Percentiles rank a stretch among this genome's conserved stretches.
These are phyloP conservation scores for Scaeva pyrastri DNA, from an alignment of 2,888 invertebrate genomes.

Conservation along the genomic window DNA sequence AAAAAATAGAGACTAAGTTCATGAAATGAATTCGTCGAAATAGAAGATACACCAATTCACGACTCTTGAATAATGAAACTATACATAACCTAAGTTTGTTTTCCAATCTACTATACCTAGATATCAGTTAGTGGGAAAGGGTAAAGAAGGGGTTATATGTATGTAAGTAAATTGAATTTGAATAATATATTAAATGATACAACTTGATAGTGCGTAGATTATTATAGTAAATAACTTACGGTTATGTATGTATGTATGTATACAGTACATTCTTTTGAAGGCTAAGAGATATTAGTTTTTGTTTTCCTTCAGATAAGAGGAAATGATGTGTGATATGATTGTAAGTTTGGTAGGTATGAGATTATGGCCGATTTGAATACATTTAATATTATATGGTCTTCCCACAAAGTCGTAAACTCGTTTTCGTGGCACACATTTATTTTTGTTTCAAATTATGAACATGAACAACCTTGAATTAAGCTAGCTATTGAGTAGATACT, in stretches of 20 bases:
- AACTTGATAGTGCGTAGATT: slow-evolving; percentile 17
- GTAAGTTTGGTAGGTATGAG: neutral
- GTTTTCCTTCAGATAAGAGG: neutral
- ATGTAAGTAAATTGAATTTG: slow-evolving; percentile 20
- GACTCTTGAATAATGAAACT: slow-evolving; percentile 1
- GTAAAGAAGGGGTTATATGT: neutral
- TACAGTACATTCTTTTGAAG: slow-evolving; percentile 11
- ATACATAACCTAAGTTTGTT: slow-evolving; percentile 18
- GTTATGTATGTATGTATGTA: neutral
- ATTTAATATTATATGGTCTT: neutral
- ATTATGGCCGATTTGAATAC: slow-evolving; percentile 2
- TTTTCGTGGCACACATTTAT: slow-evolving; percentile 32
- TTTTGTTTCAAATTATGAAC: neutral
- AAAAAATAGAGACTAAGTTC: slow-evolving; percentile 38
- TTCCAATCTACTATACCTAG: slow-evolving; percentile 10
- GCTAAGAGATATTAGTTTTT: neutral
- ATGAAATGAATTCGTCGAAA: slow-evolving; percentile 44
- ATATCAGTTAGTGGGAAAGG: neutral
- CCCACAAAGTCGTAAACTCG: slow-evolving; percentile 4
- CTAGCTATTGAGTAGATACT: neutral
- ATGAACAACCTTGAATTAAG: slow-evolving; percentile 4
- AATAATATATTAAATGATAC: slow-evolving; percentile 21
- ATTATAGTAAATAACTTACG: neutral
- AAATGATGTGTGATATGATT: neutral
- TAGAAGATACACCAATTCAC: neutral